These are phyloP conservation scores for Silvanus unidentatus DNA, from an alignment of 2,888 invertebrate species.

Conservation along the genomic window DNA sequence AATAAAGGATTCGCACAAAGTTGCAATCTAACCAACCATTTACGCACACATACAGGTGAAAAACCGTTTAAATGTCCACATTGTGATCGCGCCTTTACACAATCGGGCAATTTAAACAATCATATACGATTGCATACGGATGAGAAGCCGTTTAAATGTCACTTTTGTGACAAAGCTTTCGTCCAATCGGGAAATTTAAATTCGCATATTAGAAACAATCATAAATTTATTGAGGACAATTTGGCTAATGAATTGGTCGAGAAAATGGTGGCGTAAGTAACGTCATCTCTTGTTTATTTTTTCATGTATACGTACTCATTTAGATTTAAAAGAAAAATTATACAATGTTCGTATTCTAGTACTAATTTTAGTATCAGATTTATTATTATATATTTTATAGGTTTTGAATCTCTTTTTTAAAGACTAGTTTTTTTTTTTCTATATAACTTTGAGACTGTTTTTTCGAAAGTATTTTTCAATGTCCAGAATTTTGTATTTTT, in stretches of 20 bases:
- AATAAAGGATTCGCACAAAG: constrained; percentile 43
- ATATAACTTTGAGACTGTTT: no score
- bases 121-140: constrained; percentile 44
- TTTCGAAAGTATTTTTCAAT: no score
- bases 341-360: no score
- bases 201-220: constrained; percentile 44
- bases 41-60: constrained; percentile 42
- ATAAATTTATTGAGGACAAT: constrained; percentile 26
- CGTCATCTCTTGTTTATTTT: no score
- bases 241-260: constrained; percentile 1
- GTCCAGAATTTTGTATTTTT: no score
- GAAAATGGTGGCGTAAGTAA: not conserved
- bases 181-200: constrained; percentile 44
- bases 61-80: constrained; percentile 44
- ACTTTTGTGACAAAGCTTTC: constrained; percentile 44
- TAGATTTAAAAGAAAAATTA: no score
- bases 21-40: constrained; percentile 44
- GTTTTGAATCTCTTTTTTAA: no score
- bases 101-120: constrained; percentile 44
- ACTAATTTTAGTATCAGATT: no score
- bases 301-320: no score
- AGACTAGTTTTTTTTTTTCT: no score
- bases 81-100: constrained; percentile 44
- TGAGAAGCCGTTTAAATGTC: constrained; percentile 45
- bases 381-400: no score